Base-by-base conservation (phyloP, 2,113 vertebrate species). In the Spea bombifrons region DNA sequence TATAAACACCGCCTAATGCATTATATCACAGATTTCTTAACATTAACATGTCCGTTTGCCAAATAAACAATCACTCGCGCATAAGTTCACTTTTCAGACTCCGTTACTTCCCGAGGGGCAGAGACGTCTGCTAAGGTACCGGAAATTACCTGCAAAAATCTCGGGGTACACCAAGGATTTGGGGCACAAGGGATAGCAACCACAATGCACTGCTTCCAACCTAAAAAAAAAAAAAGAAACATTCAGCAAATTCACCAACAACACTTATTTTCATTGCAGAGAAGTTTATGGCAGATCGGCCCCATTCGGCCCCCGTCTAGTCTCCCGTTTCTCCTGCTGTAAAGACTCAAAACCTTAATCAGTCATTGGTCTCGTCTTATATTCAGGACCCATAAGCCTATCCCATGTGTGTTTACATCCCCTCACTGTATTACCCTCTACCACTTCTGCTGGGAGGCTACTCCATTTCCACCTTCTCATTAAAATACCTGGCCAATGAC, bases 161-260 rank as follows among this genome's bases (percentile, higher is more conserved):
- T 97, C 96, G 0, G 96, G 96, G 89, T 98, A 98, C 75, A 97
- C 96, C 82, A 98, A 85, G 75, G 94, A 90, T 71, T 93, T 95
- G 13, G 96, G 96, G 89, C 96, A 98, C 77, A 98, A 90, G 0
- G 97, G 96, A 4, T 94, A 97, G 77, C 96, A 98, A 45, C 96
- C 96, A 49, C 96, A 99, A 84, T 95, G 89, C 0, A 97, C 96
- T 8, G 96, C 96, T 87, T 98, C 97, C 57, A 99, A 85, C 95
- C 97, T 98, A 79, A 66, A 84, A 87, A 75, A 30, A 75, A 30
- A 30, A 30, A 30, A 30, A 30, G 30, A 30, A 30, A 30, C 30
- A 30, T 30, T 30, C 30, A 30, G 30, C 30, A 30, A 30, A 30
- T 30, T 30, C 30, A 30, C 30, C 30, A 30, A 30, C 30, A 30